Conservation (phyloP, 2,888 invertebrate species). For the Microctonus hyperodae region DNA sequence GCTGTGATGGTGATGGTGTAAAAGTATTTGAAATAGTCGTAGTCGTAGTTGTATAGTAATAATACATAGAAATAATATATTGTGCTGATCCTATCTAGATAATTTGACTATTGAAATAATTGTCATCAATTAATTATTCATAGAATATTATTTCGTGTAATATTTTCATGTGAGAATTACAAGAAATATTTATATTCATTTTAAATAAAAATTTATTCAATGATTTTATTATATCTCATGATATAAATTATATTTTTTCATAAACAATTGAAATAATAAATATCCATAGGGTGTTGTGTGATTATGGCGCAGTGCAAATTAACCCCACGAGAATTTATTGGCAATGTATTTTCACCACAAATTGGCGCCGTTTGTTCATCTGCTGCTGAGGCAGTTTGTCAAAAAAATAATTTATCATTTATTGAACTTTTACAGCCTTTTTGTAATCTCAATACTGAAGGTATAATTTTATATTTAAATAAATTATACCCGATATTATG, state of each 20-base stretch:
- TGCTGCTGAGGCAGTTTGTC: conserved; percentile 83
- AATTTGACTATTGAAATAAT: not conserved
- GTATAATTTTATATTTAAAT: conserved; percentile 61
- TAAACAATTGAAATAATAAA: not conserved
- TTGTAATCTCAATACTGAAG: conserved; percentile 76
- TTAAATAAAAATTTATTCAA: not conserved
- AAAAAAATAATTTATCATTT: conserved; percentile 90
- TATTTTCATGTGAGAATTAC: not conserved
- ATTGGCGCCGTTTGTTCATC: conserved; percentile 85
- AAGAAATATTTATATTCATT: not conserved
- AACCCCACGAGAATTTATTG: conserved; percentile 85
- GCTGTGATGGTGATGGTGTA: no score
- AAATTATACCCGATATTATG: no score
- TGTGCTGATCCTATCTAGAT: no score
- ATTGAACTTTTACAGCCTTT: conserved; percentile 92
- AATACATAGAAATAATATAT: no score
- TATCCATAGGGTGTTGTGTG: not conserved
- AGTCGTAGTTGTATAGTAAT: no score
- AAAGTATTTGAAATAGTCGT: no score
- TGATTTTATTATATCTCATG: not conserved
- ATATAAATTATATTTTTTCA: not conserved
- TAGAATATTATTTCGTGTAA: not conserved
- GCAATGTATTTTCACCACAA: conserved; percentile 88
- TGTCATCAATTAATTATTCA: not conserved
- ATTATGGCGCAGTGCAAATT: conserved; percentile 70